Percentiles rank a stretch among this genome's conserved stretches.
These are phyloP conservation scores for Sycophaga agraensis DNA, from an alignment of 1,140 invertebrate genomes.

Conservation along the genomic window DNA sequence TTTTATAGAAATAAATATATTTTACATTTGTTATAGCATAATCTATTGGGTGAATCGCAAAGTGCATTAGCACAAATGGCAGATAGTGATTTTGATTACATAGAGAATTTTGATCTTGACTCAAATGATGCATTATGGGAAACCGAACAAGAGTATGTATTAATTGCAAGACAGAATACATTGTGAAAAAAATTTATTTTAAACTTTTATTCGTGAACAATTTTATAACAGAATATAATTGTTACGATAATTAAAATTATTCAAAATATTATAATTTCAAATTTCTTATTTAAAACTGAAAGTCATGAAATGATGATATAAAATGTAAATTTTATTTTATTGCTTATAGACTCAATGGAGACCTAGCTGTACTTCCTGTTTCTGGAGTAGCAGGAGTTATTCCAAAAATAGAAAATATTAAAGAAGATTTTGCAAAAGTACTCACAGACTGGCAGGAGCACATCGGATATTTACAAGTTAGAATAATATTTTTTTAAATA, in stretches of 20 bases:
- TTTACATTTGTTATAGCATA: slow-evolving; percentile 30
- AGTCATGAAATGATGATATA: no score
- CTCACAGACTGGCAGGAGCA: slow-evolving; percentile 55
- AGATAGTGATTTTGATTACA: slow-evolving; percentile 44
- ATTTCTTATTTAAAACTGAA: no score
- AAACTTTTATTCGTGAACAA: no score
- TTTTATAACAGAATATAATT: no score
- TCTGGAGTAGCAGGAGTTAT: slow-evolving; percentile 38
- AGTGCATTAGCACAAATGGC: slow-evolving; percentile 39
- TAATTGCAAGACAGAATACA: no score
- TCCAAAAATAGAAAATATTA: slow-evolving; percentile 42
- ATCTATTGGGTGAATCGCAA: slow-evolving; percentile 37
- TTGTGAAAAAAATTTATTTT: no score
- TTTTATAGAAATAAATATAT: background rate
- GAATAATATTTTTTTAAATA: background rate
- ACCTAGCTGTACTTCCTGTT: slow-evolving; percentile 40
- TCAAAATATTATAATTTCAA: no score
- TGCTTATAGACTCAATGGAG: slow-evolving; percentile 38
- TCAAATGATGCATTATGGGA: slow-evolving; percentile 39
- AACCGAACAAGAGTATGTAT: slow-evolving; percentile 44
- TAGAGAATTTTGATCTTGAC: slow-evolving; percentile 35
- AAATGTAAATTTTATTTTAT: no score
- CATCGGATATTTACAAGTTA: slow-evolving; percentile 46
- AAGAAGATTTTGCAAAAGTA: slow-evolving; percentile 54
- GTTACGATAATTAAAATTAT: no score